These are phyloP conservation scores for Crypturellus tataupa DNA, from an alignment of 2,797 vertebrate species.

Conservation along the genomic window DNA sequence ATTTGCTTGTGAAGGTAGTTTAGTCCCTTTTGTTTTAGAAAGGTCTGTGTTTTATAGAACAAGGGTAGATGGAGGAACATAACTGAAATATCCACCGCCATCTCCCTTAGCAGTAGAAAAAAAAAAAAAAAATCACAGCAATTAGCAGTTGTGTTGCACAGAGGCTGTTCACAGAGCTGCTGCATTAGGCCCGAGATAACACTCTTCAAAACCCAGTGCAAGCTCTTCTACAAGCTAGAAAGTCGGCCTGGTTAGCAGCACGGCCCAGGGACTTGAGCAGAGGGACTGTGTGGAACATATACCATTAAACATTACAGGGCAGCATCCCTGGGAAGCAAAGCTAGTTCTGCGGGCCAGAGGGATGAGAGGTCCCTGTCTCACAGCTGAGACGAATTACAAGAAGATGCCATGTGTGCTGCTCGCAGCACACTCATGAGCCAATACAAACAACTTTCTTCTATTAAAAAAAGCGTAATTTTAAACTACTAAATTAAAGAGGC, in stretches of 20 bases:
- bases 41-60: not conserved
- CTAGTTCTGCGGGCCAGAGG: not conserved
- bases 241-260: fast-evolving
- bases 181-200: not conserved
- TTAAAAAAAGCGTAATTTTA: not conserved
- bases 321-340: not conserved
- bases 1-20: not conserved
- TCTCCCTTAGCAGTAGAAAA: not conserved
- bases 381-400: not conserved
- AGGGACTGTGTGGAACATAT: not conserved
- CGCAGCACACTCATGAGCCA: not conserved
- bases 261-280: fast-evolving
- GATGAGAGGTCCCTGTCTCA: not conserved
- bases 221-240: not conserved
- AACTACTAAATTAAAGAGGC: not conserved
- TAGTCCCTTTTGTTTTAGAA: not conserved
- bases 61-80: fast-evolving
- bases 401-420: not conserved
- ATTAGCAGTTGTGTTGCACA: not conserved
- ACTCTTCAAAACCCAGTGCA: not conserved
- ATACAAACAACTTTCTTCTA: not conserved
- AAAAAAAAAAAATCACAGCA: not conserved
- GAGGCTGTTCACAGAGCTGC: not conserved
- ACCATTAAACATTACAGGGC: not conserved
- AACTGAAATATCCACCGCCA: not conserved